These are phyloP conservation scores for Philonicus albiceps DNA, from an alignment of 2,888 invertebrate genomes.

Conservation along the genomic window DNA sequence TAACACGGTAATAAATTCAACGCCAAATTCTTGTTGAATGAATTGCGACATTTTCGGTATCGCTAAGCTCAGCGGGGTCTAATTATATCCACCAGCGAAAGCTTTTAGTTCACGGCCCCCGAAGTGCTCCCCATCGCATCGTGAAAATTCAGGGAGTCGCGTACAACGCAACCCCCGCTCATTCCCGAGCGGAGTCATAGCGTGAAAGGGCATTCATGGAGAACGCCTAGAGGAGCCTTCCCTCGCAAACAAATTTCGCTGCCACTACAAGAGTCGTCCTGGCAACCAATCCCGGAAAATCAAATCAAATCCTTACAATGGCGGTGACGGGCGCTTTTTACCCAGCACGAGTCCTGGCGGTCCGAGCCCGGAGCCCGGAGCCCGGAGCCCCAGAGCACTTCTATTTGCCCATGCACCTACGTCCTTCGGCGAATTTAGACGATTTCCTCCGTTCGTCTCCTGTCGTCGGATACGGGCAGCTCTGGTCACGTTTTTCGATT, in stretches of 20 bases:
- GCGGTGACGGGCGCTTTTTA: slow-evolving; percentile 33
- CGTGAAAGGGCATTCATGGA: slow-evolving; percentile 24
- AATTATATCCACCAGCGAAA: background rate
- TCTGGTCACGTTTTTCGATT: slow-evolving; percentile 37
- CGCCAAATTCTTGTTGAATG: background rate
- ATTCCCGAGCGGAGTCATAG: background rate
- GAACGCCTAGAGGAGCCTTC: slow-evolving; percentile 9
- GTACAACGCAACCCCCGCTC: background rate
- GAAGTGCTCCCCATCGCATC: background rate
- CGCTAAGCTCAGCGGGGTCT: background rate
- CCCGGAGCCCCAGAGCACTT: background rate
- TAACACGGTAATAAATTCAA: background rate
- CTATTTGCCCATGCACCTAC: background rate
- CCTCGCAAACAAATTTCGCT: slow-evolving; percentile 21
- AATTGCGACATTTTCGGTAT: background rate
- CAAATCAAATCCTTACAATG: slow-evolving; percentile 39
- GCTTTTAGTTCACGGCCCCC: background rate
- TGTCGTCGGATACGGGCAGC: slow-evolving; percentile 2
- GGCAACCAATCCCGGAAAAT: slow-evolving; percentile 39
- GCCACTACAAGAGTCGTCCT: slow-evolving; percentile 36
- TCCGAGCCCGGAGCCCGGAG: background rate
- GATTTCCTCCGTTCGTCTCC: slow-evolving; percentile 5
- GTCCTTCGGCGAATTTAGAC: slow-evolving; percentile 10
- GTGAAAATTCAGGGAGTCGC: background rate
- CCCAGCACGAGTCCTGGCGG: slow-evolving; percentile 10